These are phyloP conservation scores for Lontra canadensis DNA, from an alignment of 2,113 vertebrate species.

Conservation along the genomic window DNA sequence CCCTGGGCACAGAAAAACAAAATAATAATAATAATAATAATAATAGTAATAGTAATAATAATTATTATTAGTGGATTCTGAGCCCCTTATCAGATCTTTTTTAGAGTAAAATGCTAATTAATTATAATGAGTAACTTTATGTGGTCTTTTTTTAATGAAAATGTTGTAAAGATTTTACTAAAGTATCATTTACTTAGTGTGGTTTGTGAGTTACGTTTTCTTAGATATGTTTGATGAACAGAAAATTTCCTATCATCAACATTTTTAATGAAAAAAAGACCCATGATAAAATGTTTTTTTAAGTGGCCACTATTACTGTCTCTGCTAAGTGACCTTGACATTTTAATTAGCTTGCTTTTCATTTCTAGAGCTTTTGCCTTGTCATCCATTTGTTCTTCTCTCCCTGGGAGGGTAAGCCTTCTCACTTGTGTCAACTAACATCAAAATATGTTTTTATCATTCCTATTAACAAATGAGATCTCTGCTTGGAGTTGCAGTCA, in stretches of 20 bases:
- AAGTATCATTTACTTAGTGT: not conserved
- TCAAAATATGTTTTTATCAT: constrained; percentile 9
- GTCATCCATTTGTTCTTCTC: not conserved
- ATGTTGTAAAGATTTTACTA: not conserved
- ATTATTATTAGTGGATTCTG: not conserved
- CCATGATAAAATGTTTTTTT: not conserved
- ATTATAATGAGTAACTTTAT: not conserved
- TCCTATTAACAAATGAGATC: not conserved
- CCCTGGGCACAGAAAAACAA: not conserved
- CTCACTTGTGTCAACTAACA: not conserved
- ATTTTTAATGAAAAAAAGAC: constrained; percentile 15
- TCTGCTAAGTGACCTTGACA: not conserved
- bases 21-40: not conserved
- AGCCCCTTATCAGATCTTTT: not conserved
- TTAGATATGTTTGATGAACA: not conserved
- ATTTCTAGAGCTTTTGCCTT: not conserved
- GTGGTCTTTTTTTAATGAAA: not conserved
- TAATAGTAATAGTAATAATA: not conserved
- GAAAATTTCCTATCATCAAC: not conserved
- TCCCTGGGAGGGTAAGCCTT: not conserved
- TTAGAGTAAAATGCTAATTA: constrained; percentile 31
- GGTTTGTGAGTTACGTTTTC: constrained; percentile 18
- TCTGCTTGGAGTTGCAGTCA: not conserved
- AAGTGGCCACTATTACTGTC: not conserved
- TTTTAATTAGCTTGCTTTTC: constrained; percentile 25